Base-by-base conservation (phyloP, 2,888 invertebrate species). In the Brachypterus glaber region DNA sequence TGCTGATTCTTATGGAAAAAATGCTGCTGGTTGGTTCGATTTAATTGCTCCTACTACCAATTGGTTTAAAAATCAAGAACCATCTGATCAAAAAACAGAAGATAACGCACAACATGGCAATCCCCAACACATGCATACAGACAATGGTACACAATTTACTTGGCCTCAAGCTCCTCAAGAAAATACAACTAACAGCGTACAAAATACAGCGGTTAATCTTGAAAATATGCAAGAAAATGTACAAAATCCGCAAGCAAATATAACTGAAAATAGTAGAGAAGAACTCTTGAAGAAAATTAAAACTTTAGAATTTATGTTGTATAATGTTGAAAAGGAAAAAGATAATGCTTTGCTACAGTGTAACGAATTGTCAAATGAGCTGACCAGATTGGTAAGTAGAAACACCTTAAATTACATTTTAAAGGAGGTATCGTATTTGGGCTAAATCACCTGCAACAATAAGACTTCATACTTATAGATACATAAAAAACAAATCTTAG, bases 271-370 rank as follows among this genome's bases (percentile, higher is more conserved):
- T 34, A 52, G 50, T 2, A 62, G 62, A 34, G 54, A 56, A 31
- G 53, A 58, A 16, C 45, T 67, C 3, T 46, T 58, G 12, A 52
- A 57, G 2, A 66, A 64, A 53, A 53, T 68, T 3, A 59, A 60
- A 44, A 57, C 60, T 2, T 43, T 70, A 11, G 62, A 67, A 41
- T 61, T 62, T 18, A 60, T 67, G 40, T 52, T 70, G 25, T 64
- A 62, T 30, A 60, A 60, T 39, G 51, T 58, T 2, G 65, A 67
- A 44, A 57, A 61, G 48, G 64, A 64, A 47, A 65, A 64, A 37
- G 59, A 64, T 17, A 57, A 60, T 31, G 55, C 64, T 9, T 37
- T 62, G 16, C 37, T 48, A 5, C 61, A 64, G 47, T 64, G 64
- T 38, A 56, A 61, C 18, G 55, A 59, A 43, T 54, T 67, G 45